Conservation (phyloP, 2,113 vertebrate genomes). For the Prinia subflava region DNA sequence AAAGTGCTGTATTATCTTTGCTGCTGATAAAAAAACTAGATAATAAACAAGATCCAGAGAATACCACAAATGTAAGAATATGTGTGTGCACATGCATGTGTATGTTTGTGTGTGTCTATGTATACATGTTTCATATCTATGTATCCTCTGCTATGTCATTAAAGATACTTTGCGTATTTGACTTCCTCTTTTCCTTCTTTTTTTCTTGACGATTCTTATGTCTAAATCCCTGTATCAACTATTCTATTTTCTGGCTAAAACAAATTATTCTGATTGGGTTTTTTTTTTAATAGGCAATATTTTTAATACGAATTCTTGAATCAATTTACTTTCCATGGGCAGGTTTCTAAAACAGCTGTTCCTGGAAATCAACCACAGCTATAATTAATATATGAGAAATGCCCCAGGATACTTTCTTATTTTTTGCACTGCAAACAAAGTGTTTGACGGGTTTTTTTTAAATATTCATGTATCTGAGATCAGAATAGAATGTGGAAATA, state of each 20-base stretch:
- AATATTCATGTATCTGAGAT: not conserved
- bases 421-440: not conserved
- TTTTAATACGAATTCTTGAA: not conserved
- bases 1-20: not conserved
- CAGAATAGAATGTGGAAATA: not conserved
- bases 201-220: not conserved
- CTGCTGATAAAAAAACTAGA: not conserved
- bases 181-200: not conserved
- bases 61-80: not conserved
- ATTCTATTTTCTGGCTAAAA: not conserved
- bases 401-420: not conserved
- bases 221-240: not conserved
- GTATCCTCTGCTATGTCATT: not conserved
- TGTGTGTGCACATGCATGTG: fast-evolving
- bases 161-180: not conserved
- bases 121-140: not conserved
- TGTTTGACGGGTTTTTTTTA: not conserved
- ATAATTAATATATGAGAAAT: not conserved
- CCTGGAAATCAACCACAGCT: not conserved
- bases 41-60: not conserved
- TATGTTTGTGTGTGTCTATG: not conserved
- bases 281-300: not conserved
- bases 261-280: not conserved
- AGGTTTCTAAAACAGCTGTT: not conserved
- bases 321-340: not conserved